Evolutionary conservation across 2,888 invertebrate genomes (phyloP), one percentile per base, ranked within the genome.

Genomic region (Lordiphosa andalusiaca): DNA sequence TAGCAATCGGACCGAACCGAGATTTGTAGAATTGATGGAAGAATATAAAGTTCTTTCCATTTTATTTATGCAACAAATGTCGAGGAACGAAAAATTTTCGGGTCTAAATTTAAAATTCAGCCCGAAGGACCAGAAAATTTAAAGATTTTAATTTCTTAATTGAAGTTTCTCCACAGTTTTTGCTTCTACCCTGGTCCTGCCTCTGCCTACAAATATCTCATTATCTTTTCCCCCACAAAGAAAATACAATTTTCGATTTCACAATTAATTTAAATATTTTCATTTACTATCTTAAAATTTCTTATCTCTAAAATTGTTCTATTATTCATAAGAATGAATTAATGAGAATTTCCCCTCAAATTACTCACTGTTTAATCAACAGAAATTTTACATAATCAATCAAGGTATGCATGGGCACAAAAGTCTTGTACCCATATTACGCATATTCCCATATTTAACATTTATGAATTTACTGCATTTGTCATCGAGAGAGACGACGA

Each of bases 371-470:
- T n/a, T 10, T 25, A 41, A 19, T 38, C 23, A 19, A 35, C 39
- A 47, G 16, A 44, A 35, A 19, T 41, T 62, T 62, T 62, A 62
- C 61, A 62, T 62, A 62, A 62, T 62, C 61, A 62, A 62, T 62
- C 62, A 53, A 23, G 42, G 10, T 33, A 42, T 10, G 33, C 41
- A 25, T 7, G 6, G 9, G 9, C 30, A 30, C 37, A 42, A 56
- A 56, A 39, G 21, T 48, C 21, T 56, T 37, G 37, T 25, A 16
- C 39, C 23, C 19, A 50, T 55, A 64, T 56, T 64, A 64, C 63
- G 63, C 63, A 64, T 56, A 51, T 57, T 38, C 33, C 46, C 21
- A 37, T 30, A 36, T 49, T 41, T 13, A 12, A 23, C 38, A 30
- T 23, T 38, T 35, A 30, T 25, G 25, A 25, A 7, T 25, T 25